These are phyloP conservation scores for Zaprionus lachaisei DNA, from an alignment of 1,140 invertebrate species.

Conservation along the genomic window DNA sequence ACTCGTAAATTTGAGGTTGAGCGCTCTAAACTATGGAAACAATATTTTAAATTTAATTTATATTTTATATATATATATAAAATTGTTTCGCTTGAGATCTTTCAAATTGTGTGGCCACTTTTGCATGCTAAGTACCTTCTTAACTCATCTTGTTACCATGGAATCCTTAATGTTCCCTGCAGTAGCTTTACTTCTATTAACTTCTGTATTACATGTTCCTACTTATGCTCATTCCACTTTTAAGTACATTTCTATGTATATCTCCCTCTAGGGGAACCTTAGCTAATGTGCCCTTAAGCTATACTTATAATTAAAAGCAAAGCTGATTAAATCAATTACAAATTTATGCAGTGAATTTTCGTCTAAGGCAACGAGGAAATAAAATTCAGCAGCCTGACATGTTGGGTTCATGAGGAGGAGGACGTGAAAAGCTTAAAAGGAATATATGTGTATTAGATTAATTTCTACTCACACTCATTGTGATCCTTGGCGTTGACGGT, in stretches of 20 bases:
- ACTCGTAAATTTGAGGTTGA: too few species aligned
- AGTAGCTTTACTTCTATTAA: not conserved
- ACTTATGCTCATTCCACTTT: slow-evolving; percentile 1
- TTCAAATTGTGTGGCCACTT: fast-evolving
- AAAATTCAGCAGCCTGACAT: slow-evolving; percentile 46
- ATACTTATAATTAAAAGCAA: slow-evolving; percentile 67
- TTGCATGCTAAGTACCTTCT: too few species aligned
- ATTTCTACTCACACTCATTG: slow-evolving; percentile 87
- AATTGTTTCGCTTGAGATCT: too few species aligned
- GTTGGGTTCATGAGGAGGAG: slow-evolving; percentile 14
- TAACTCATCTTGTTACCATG: not conserved
- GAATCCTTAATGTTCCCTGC: not conserved
- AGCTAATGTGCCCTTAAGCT: not conserved
- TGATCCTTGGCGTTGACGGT: slow-evolving; percentile 89
- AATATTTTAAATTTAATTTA: too few species aligned
- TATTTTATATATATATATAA: too few species aligned
- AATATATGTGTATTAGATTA: slow-evolving; percentile 15
- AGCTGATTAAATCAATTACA: slow-evolving; percentile 75
- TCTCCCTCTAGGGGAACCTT: not conserved
- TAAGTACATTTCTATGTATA: slow-evolving; percentile 20
- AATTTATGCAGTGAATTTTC: slow-evolving; percentile 61
- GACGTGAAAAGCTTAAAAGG: not conserved
- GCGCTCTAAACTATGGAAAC: too few species aligned
- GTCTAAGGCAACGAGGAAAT: slow-evolving; percentile 15
- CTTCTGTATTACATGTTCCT: not conserved